Evolutionary conservation across 2,113 vertebrate genomes (phyloP).

Genomic region (Microtus pennsylvanicus): DNA sequence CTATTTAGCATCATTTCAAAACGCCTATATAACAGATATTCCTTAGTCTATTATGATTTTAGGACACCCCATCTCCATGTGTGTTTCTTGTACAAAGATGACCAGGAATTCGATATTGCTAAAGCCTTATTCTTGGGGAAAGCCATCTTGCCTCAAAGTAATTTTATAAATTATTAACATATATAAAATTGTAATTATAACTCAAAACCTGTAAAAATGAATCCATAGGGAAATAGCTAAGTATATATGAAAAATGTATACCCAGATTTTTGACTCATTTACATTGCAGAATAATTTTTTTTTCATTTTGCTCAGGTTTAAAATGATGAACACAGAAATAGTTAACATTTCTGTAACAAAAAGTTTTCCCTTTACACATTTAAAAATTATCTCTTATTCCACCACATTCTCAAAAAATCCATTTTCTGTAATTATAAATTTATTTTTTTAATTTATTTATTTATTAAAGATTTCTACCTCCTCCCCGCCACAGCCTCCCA

Average conservation of each 20-base stretch:
- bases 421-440: too few species aligned
- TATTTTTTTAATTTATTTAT: too few species aligned
- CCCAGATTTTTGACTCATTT: neutral
- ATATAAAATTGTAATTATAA: neutral
- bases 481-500: too few species aligned
- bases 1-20: neutral
- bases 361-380: too few species aligned
- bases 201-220: neutral
- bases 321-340: too few species aligned
- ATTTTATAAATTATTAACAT: neutral
- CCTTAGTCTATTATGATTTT: neutral
- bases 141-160: neutral
- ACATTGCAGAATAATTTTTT: neutral
- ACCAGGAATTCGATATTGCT: rapidly evolving
- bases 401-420: too few species aligned
- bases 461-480: too few species aligned
- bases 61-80: neutral
- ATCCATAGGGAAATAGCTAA: neutral
- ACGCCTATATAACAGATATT: neutral
- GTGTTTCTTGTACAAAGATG: too few species aligned
- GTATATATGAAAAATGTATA: neutral
- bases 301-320: too few species aligned
- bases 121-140: neutral
- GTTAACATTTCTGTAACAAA: too few species aligned
- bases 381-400: too few species aligned